Conservation (phyloP, 2,888 invertebrate species). For the Xestobium rufovillosum region DNA sequence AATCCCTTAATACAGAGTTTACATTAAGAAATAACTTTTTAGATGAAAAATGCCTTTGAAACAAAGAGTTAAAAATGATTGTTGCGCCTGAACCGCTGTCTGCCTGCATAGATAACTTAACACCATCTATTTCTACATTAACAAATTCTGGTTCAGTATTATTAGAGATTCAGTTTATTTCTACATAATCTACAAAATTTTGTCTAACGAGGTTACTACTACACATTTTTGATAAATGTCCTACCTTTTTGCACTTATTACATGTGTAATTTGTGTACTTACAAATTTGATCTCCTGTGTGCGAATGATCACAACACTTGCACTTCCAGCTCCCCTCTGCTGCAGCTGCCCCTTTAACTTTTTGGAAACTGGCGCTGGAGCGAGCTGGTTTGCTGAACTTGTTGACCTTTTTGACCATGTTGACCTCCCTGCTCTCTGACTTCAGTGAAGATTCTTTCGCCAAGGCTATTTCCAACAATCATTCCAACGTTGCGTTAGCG, state of each 20-base stretch:
- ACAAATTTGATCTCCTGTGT: constrained; percentile 6
- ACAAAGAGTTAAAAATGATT: too few species aligned
- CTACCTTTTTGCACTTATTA: constrained; percentile 12
- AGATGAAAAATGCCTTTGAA: too few species aligned
- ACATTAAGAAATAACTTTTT: too few species aligned
- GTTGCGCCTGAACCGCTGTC: too few species aligned
- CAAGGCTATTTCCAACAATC: neutral
- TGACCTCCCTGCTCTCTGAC: neutral
- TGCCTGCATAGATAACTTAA: too few species aligned
- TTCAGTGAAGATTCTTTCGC: neutral
- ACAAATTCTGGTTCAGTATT: too few species aligned
- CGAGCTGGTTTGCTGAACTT: neutral
- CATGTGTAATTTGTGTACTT: constrained; percentile 10
- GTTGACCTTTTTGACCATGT: neutral
- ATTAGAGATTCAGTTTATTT: constrained; percentile 6
- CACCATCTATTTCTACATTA: too few species aligned
- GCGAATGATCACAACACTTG: constrained; percentile 2
- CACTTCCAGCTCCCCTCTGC: constrained; percentile 1
- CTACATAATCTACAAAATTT: constrained; percentile 7
- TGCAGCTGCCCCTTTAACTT: too few species aligned
- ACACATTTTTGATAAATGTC: constrained; percentile 12
- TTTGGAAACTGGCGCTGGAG: too few species aligned
- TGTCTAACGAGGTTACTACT: constrained; percentile 9
- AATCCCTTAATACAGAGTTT: too few species aligned
- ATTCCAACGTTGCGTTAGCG: neutral